Conservation (phyloP, 2,888 invertebrate species). For the Carcina quercana region DNA sequence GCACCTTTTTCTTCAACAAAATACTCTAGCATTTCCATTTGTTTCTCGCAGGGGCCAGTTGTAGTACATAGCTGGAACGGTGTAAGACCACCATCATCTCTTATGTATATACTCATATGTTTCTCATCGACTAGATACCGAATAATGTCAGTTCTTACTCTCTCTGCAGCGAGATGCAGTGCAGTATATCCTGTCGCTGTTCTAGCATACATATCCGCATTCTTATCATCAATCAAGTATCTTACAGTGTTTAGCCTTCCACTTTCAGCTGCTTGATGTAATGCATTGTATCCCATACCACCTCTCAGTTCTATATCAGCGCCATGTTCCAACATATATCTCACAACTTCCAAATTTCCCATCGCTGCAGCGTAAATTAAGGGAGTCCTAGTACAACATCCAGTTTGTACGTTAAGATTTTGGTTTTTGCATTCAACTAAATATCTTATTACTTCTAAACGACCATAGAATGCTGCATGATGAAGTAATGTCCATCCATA, state of each 20-base stretch:
- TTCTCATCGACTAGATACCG: too few species aligned
- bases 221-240: background rate
- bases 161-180: too few species aligned
- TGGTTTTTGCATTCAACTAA: too few species aligned
- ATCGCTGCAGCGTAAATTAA: background rate
- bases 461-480: background rate
- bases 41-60: constrained; percentile 3
- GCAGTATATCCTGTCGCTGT: background rate
- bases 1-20: constrained; percentile 3
- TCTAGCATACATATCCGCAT: background rate
- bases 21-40: constrained; percentile 6
- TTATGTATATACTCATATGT: background rate
- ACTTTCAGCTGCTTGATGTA: background rate
- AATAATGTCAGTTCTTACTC: too few species aligned
- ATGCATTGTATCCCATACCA: background rate
- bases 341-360: background rate
- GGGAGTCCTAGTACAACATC: background rate
- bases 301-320: background rate
- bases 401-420: too few species aligned
- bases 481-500: background rate
- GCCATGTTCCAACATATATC: background rate
- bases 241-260: background rate
- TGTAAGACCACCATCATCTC: background rate
- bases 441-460: constrained; percentile 1
- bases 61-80: too few species aligned